Evolutionary conservation across 2,797 vertebrate species (phyloP).

Genomic region (Prunella strophiata): DNA sequence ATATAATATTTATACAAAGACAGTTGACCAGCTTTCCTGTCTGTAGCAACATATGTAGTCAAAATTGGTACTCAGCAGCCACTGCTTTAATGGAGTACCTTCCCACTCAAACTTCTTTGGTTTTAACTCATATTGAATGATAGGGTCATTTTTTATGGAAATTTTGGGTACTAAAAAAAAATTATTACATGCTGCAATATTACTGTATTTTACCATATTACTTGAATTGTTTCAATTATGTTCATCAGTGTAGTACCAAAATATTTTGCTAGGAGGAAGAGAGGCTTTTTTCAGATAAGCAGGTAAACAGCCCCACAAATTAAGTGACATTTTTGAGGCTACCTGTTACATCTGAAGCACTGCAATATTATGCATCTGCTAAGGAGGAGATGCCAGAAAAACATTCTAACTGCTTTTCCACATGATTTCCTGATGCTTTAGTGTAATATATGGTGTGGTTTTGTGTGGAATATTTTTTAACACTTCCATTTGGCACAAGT

Average conservation of each 20-base stretch:
- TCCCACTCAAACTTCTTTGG: not conserved
- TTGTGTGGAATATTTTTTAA: not conserved
- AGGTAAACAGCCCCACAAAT: not conserved
- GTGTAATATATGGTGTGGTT: not conserved
- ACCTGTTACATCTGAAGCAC: not conserved
- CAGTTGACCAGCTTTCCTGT: not conserved
- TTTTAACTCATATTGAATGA: not conserved
- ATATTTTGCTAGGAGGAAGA: not conserved
- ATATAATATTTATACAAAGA: not conserved
- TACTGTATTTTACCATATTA: not conserved
- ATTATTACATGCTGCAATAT: not conserved
- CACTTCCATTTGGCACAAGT: not conserved
- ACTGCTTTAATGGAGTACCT: not conserved
- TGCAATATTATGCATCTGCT: rapidly evolving
- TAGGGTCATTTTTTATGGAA: not conserved
- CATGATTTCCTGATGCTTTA: not conserved
- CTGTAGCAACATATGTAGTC: not conserved
- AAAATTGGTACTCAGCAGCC: not conserved
- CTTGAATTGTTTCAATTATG: not conserved
- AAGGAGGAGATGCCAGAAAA: not conserved
- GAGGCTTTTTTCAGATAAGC: not conserved
- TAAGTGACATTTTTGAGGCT: not conserved
- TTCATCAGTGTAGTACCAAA: not conserved
- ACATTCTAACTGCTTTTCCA: not conserved
- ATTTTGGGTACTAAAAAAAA: not conserved